Conservation (phyloP, 2,888 invertebrate species). For the Agrilus biguttatus region DNA sequence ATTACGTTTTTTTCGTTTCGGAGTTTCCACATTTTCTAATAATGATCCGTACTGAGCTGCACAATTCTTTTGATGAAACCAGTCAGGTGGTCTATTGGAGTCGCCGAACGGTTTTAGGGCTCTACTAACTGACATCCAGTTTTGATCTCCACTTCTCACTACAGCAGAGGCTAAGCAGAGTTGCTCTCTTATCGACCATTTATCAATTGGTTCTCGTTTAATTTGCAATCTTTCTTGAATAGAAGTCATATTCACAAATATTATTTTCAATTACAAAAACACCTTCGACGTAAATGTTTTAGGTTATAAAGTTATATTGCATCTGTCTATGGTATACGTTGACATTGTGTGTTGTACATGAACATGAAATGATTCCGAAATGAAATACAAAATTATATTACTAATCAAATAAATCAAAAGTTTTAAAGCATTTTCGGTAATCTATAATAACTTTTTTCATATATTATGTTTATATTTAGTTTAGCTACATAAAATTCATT, state of each 20-base stretch:
- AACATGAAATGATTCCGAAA: too few relatives aligned
- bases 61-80: constrained; percentile 85
- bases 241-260: constrained; percentile 19
- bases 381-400: too few relatives aligned
- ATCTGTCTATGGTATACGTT: too few relatives aligned
- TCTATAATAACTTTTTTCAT: too few relatives aligned
- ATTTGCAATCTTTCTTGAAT: constrained; percentile 33
- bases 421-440: too few relatives aligned
- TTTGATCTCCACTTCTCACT: constrained; percentile 72
- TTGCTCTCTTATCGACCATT: constrained; percentile 76
- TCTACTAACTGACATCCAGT: constrained; percentile 81
- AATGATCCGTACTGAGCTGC: constrained; percentile 77
- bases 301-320: too few relatives aligned
- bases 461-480: too few relatives aligned
- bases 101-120: constrained; percentile 66
- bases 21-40: constrained; percentile 68
- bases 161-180: constrained; percentile 78
- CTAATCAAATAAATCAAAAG: too few relatives aligned
- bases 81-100: constrained; percentile 60
- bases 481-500: too few relatives aligned
- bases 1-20: constrained; percentile 68
- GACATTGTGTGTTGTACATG: too few relatives aligned
- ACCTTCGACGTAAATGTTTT: too few relatives aligned
- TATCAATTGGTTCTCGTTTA: constrained; percentile 61
- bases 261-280: too few relatives aligned